Base-by-base conservation (phyloP, 2,797 vertebrate species). In the Prionace glauca region DNA sequence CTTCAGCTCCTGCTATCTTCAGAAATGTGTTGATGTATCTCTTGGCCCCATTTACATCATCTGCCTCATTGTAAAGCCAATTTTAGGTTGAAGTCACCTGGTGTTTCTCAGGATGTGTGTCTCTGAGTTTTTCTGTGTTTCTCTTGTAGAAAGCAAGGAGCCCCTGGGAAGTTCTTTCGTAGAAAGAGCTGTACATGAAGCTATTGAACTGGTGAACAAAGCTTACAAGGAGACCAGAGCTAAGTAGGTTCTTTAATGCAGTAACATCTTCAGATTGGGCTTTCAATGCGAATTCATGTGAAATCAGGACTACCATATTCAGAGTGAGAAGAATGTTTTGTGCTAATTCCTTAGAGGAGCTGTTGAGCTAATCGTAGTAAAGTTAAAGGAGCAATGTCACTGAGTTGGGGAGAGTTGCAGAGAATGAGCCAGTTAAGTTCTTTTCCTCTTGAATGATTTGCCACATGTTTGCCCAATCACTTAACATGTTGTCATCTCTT, bases 201-300 rank as follows among this genome's bases (percentile, higher is more conserved):
- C 98, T 77, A 99, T 98, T 96, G 96, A 74, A 84, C 81, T 98
- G 0, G 98, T 99, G 95, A 98, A 99, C 95, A 97, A 97, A 5
- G 98, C 98, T 0, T 99, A 99, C 97, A 98, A 97, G 95, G 97
- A 96, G 95, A 98, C 98, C 0, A 97, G 98, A 90, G 96, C 97
- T 14, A 96, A 97, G 99, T 99, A 96, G 98, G 98, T 94, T 97
- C 72, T 0, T 93, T 69, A 36, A 12, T 20, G 12, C 22, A 3
- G n/a, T 71, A 26, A 29, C n/a, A 72, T 24, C 72, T 3, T 50
- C n/a, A 12, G 26, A 12, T 41, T 94, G 36, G 32, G 5, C 69
- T 50, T 2, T 72, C 92, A 72, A 11, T 10, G n/a, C 16, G 29
- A 79, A 79, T 79, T 79, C n/a, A n/a, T n/a, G 11, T 79, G 32